phyloP scores from a whole-genome alignment of 1,140 invertebrate species.

The Anoplophora glabripennis region DNA sequence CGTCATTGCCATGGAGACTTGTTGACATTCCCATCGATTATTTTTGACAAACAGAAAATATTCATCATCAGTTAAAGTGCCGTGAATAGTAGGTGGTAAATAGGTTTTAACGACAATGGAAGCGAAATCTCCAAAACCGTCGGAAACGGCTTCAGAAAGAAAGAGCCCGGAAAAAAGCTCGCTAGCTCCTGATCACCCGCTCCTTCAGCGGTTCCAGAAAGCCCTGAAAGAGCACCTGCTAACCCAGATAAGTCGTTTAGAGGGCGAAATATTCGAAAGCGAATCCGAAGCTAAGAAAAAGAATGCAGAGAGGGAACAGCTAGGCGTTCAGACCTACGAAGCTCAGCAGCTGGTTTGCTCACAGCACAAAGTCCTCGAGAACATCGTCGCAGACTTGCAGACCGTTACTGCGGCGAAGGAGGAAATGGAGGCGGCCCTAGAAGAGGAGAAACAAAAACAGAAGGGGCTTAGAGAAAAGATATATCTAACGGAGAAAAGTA shows the following conservation, averaged over 20 bases:
- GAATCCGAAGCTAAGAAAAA: constrained; percentile 39
- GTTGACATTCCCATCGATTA: too few relatives aligned
- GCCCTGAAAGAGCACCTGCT: constrained; percentile 58
- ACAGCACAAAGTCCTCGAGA: constrained; percentile 38
- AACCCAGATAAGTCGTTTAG: constrained; percentile 54
- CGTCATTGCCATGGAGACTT: too few relatives aligned
- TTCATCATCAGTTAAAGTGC: too few relatives aligned
- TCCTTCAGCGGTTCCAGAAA: constrained; percentile 63
- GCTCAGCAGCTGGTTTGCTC: constrained; percentile 37
- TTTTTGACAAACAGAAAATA: too few relatives aligned
- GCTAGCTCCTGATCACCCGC: constrained; percentile 61
- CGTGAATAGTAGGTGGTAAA: too few relatives aligned
- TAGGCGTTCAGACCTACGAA: constrained; percentile 44
- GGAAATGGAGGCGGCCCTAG: constrained; percentile 36
- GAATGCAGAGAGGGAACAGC: constrained; percentile 30
- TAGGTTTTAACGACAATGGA: too few relatives aligned
- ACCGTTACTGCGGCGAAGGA: constrained; percentile 33
- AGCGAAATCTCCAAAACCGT: too few relatives aligned
- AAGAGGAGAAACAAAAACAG: constrained; percentile 28
- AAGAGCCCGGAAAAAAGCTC: constrained; percentile 29
- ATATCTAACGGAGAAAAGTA: constrained; percentile 39
- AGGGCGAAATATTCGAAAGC: constrained; percentile 57
- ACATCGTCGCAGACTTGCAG: constrained; percentile 32
- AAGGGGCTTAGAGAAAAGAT: constrained; percentile 30
- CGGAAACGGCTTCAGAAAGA: too few relatives aligned